Evolutionary conservation across 1,140 invertebrate genomes (phyloP).

Genomic region (Neodiprion pinetum): DNA sequence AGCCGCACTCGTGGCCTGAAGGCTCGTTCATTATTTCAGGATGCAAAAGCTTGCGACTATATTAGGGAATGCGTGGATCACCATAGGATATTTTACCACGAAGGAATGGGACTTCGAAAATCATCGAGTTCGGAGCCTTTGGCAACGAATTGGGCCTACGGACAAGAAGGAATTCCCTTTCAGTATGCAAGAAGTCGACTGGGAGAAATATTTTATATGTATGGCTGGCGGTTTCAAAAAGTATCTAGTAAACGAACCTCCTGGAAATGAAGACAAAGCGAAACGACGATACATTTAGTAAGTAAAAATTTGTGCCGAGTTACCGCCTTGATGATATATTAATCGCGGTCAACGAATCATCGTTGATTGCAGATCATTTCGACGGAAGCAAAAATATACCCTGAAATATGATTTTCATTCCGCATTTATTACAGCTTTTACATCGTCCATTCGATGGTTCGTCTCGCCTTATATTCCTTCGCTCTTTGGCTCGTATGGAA

Average conservation of each 20-base stretch:
- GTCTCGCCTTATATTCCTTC: too few species aligned
- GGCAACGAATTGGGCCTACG: conserved; percentile 19
- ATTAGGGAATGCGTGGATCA: conserved; percentile 14
- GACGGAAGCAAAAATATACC: too few species aligned
- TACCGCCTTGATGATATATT: too few species aligned
- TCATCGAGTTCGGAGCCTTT: conserved; percentile 6
- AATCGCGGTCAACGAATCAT: too few species aligned
- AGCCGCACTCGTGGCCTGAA: too few species aligned
- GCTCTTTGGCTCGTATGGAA: too few species aligned
- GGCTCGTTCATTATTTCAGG: conserved; percentile 17
- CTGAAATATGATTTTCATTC: too few species aligned
- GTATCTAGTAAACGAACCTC: background rate
- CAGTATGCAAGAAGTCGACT: background rate
- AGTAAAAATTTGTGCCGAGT: background rate
- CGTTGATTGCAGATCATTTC: too few species aligned
- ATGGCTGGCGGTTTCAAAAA: background rate
- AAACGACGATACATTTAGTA: background rate
- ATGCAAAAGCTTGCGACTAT: conserved; percentile 24
- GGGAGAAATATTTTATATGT: background rate
- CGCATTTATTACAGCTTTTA: too few species aligned
- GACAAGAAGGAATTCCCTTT: conserved; percentile 33
- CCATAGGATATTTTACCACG: conserved; percentile 24
- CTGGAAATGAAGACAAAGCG: background rate
- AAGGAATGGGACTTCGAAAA: conserved; percentile 29
- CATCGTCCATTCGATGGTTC: too few species aligned